These are phyloP conservation scores for Anarrhichthys ocellatus DNA, from an alignment of 2,113 vertebrate genomes.

Conservation along the genomic window DNA sequence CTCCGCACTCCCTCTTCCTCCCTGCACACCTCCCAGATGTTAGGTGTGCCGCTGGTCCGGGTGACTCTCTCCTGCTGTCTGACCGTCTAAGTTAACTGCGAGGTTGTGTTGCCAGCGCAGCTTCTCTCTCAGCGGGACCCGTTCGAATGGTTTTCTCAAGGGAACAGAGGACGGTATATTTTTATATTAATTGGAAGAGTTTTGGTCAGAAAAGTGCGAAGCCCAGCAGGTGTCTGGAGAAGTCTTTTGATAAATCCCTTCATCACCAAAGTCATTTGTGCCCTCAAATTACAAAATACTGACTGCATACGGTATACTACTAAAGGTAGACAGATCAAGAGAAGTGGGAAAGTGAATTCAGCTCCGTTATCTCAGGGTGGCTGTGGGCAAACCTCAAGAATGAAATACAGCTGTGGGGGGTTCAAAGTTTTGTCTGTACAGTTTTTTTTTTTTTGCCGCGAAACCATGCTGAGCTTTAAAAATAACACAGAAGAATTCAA, in stretches of 20 bases:
- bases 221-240: conserved; percentile 1
- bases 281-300: neutral
- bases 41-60: neutral
- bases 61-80: conserved; percentile 23
- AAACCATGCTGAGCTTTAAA: neutral
- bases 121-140: neutral
- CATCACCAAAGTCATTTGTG: neutral
- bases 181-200: conserved; percentile 22
- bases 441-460: neutral
- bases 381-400: neutral
- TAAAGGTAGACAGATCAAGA: conserved; percentile 7
- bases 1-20: neutral
- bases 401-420: neutral
- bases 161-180: neutral
- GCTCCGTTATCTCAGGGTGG: neutral
- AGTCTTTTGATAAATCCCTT: neutral
- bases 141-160: neutral
- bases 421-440: neutral
- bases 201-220: conserved; percentile 2
- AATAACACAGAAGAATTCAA: neutral
- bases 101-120: neutral
- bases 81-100: conserved; percentile 17
- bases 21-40: too few species aligned
- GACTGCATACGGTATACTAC: neutral
- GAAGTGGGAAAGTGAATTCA: neutral